phyloP scores from a whole-genome alignment of 2,888 invertebrate species.

The Heliconius ethilla region DNA sequence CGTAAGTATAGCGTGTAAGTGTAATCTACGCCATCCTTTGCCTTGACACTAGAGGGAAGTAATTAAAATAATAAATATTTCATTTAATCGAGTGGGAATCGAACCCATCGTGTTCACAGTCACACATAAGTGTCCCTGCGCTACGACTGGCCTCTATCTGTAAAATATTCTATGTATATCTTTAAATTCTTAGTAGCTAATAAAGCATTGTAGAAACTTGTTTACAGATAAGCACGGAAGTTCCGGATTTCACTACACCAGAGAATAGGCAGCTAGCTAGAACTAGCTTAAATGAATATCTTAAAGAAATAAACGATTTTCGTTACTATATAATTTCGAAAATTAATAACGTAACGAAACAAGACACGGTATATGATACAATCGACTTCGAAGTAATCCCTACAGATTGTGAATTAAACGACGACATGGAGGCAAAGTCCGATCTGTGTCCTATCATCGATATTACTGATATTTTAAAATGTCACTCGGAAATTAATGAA shows the following conservation, averaged over 20 bases:
- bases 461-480: neutral
- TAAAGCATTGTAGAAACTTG: neutral
- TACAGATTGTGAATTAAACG: neutral
- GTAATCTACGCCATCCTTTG: too few species aligned
- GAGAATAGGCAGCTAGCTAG: neutral
- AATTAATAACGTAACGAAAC: neutral
- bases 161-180: too few species aligned
- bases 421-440: neutral
- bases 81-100: too few species aligned
- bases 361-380: neutral
- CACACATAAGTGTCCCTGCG: too few species aligned
- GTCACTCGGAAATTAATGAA: slow-evolving; percentile 19
- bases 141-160: too few species aligned
- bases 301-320: neutral
- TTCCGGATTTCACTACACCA: neutral
- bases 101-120: too few species aligned
- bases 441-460: neutral
- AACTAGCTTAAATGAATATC: neutral
- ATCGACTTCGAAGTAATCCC: slow-evolving; percentile 1
- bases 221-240: neutral
- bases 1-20: too few species aligned
- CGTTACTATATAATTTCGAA: neutral
- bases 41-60: too few species aligned
- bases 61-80: too few species aligned
- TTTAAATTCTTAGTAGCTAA: too few species aligned